A percentile compares a stretch with the other conserved stretches of the same genome.
Conservation (phyloP, 2,797 vertebrate genomes). For the Pangasius djambal region DNA sequence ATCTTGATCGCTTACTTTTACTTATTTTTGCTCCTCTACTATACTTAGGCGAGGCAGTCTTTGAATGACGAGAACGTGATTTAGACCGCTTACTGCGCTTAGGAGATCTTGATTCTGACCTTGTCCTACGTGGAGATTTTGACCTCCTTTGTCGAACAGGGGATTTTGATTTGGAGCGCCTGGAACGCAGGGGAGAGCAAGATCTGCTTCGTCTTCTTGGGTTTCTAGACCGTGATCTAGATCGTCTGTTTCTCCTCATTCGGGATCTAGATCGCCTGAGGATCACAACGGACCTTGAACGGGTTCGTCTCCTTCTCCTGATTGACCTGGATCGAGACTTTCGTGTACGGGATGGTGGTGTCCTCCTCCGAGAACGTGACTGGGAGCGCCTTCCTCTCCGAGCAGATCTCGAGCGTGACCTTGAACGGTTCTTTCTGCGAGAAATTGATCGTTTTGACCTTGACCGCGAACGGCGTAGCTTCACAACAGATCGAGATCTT, state of each 20-base stretch:
- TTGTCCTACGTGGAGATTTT: conserved; percentile 59
- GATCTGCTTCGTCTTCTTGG: conserved; percentile 56
- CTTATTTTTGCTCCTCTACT: conserved; percentile 69
- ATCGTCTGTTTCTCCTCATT: conserved; percentile 61
- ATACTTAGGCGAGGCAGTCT: conserved; percentile 68
- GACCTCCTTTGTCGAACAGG: conserved; percentile 51
- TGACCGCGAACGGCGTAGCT: conserved; percentile 67
- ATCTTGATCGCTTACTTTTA: conserved; percentile 57
- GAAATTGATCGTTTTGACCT: conserved; percentile 69
- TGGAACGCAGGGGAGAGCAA: conserved; percentile 65
- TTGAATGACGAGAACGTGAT: conserved; percentile 70
- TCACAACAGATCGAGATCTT: conserved; percentile 72
- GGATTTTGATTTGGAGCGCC: conserved; percentile 66
- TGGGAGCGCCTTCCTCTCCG: conserved; percentile 74
- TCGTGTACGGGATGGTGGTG: conserved; percentile 70
- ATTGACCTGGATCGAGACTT: conserved; percentile 72
- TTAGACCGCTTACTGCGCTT: conserved; percentile 69
- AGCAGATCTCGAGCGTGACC: conserved; percentile 67
- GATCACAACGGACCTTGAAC: conserved; percentile 73
- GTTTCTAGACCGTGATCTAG: conserved; percentile 59
- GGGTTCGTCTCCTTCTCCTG: conserved; percentile 69
- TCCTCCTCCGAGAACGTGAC: conserved; percentile 72
- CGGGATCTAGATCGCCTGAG: conserved; percentile 62
- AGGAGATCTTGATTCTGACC: conserved; percentile 69
- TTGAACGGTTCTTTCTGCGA: conserved; percentile 62